These are phyloP conservation scores for Gadopsis marmoratus DNA, from an alignment of 2,797 vertebrate species.

Conservation along the genomic window DNA sequence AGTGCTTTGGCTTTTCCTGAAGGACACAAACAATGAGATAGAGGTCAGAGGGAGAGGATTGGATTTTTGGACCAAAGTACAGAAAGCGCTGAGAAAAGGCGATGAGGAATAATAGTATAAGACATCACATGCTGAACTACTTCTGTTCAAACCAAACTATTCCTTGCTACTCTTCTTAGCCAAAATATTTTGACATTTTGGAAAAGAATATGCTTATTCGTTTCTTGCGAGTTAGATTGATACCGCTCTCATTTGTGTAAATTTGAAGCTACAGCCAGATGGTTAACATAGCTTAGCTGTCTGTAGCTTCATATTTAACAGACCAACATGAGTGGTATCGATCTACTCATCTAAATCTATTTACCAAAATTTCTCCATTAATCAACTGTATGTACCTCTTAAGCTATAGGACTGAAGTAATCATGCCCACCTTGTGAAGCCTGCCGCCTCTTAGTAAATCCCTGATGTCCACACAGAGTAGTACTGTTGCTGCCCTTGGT, in stretches of 20 bases:
- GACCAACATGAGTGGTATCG: background rate
- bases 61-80: background rate
- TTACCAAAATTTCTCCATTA: slow-evolving; percentile 1
- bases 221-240: slow-evolving; percentile 7
- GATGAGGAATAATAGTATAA: background rate
- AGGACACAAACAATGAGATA: slow-evolving; percentile 28
- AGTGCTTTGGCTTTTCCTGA: slow-evolving; percentile 63
- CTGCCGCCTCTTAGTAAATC: slow-evolving; percentile 16
- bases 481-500: slow-evolving; percentile 41
- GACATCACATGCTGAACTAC: background rate
- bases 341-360: background rate
- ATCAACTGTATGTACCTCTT: background rate
- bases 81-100: background rate
- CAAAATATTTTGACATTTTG: slow-evolving; percentile 6
- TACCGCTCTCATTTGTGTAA: background rate
- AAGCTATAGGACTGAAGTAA: background rate
- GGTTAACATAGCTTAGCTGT: background rate
- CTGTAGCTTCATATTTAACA: background rate
- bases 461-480: slow-evolving; percentile 19
- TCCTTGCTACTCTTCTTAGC: background rate
- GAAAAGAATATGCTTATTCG: background rate
- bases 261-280: background rate
- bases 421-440: slow-evolving; percentile 57
- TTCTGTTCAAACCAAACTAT: background rate
- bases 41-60: background rate